Conservation (phyloP, 1,140 invertebrate species). For the Drosophila bifasciata region DNA sequence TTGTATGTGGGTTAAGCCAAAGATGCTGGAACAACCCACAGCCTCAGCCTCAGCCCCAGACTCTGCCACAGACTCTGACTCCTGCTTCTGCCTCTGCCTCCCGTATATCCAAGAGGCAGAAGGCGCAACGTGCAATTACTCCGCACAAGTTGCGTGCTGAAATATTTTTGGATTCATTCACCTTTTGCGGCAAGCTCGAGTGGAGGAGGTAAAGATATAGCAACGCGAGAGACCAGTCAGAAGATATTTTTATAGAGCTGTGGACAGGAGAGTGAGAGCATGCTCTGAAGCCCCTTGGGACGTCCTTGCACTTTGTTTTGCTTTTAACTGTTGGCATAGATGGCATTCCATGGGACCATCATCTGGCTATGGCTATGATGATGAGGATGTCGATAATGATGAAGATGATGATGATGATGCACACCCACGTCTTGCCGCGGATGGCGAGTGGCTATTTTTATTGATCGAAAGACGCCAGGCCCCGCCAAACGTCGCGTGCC, state of each 20-base stretch:
- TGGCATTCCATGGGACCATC: slow-evolving; percentile 40
- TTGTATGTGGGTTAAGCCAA: slow-evolving; percentile 60
- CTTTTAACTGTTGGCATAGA: slow-evolving; percentile 54
- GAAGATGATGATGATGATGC: slow-evolving; percentile 17
- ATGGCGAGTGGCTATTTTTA: slow-evolving; percentile 50
- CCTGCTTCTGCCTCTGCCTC: slow-evolving; percentile 11
- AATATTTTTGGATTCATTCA: slow-evolving; percentile 75
- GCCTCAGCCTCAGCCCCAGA: slow-evolving; percentile 33
- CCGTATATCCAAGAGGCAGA: slow-evolving; percentile 29
- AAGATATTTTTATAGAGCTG: slow-evolving; percentile 49
- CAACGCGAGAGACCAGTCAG: slow-evolving; percentile 14
- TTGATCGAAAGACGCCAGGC: slow-evolving; percentile 33
- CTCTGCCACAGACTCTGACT: slow-evolving; percentile 44
- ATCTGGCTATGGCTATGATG: slow-evolving; percentile 14
- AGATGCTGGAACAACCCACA: slow-evolving; percentile 50
- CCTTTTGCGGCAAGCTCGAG: slow-evolving; percentile 38
- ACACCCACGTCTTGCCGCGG: slow-evolving; percentile 40
- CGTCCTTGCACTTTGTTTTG: slow-evolving; percentile 57
- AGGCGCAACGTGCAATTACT: slow-evolving; percentile 61
- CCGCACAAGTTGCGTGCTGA: slow-evolving; percentile 67
- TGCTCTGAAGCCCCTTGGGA: slow-evolving; percentile 30
- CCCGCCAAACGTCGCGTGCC: slow-evolving; percentile 54
- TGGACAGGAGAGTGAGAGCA: slow-evolving; percentile 6
- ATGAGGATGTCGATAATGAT: slow-evolving; percentile 3
- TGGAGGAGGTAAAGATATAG: slow-evolving; percentile 30